phyloP scores from a whole-genome alignment of 2,888 invertebrate genomes.

The Callyntrura sp. region DNA sequence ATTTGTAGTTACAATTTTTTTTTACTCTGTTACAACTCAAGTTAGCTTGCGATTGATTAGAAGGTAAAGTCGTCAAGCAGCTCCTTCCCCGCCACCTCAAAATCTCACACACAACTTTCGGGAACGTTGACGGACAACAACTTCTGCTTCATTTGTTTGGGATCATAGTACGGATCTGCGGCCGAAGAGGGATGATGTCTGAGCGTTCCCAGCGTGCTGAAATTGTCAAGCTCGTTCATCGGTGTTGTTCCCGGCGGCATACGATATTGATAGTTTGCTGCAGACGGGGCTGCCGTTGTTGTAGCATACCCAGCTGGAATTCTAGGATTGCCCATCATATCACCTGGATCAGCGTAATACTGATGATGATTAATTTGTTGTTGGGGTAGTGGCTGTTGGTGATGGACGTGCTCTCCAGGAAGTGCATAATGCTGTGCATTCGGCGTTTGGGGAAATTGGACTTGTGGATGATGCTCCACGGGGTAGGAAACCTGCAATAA shows the following conservation, averaged over 20 bases:
- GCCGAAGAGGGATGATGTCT: conserved; percentile 77
- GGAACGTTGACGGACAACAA: conserved; percentile 83
- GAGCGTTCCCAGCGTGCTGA: conserved; percentile 80
- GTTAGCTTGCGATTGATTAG: not conserved
- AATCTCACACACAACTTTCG: conserved; percentile 83
- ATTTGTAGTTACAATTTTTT: not conserved
- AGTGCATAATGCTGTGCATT: conserved; percentile 61
- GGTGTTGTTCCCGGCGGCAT: conserved; percentile 65
- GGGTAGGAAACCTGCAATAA: conserved; percentile 76
- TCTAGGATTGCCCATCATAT: conserved; percentile 54
- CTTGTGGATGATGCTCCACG: conserved; percentile 79
- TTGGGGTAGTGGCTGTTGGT: conserved; percentile 63
- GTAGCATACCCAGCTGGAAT: conserved; percentile 67
- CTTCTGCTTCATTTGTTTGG: conserved; percentile 84
- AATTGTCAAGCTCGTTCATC: conserved; percentile 83
- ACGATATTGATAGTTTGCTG: conserved; percentile 71
- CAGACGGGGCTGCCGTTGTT: conserved; percentile 59
- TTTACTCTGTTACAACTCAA: not conserved
- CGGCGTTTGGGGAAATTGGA: conserved; percentile 67
- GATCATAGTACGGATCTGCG: conserved; percentile 82
- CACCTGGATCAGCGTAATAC: conserved; percentile 77
- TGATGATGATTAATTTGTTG: conserved; percentile 78
- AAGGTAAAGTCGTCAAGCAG: conserved; percentile 31
- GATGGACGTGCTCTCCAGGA: conserved; percentile 68
- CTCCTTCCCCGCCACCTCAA: not conserved